phyloP scores from a whole-genome alignment of 2,888 invertebrate genomes.

The Steinernema scapterisci region DNA sequence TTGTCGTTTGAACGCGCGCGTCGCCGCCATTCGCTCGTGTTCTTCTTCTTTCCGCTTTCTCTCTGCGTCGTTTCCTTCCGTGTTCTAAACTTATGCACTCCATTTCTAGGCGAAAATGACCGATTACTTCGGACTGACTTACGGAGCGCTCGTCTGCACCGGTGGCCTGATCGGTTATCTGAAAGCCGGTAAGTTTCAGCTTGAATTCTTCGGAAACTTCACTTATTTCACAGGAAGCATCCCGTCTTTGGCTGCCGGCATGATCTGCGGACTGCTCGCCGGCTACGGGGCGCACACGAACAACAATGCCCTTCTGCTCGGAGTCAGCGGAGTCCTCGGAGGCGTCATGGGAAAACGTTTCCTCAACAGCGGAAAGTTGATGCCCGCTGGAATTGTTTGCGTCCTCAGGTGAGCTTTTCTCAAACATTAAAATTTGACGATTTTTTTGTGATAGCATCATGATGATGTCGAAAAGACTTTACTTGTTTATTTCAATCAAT shows the following conservation, averaged over 20 bases:
- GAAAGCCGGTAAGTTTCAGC: conserved; percentile 37
- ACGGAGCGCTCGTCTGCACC: conserved; percentile 40
- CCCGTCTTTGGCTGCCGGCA: conserved; percentile 43
- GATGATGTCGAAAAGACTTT: too few species aligned
- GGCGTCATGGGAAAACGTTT: conserved; percentile 42
- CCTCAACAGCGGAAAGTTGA: conserved; percentile 43
- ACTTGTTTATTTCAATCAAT: too few species aligned
- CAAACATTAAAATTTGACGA: too few species aligned
- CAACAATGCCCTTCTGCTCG: conserved; percentile 36
- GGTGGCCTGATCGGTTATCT: conserved; percentile 46
- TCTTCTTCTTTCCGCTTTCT: neutral
- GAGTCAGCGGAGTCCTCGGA: conserved; percentile 31
- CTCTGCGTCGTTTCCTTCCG: neutral
- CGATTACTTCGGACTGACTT: conserved; percentile 42
- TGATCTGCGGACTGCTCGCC: conserved; percentile 38
- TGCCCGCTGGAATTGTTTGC: conserved; percentile 46
- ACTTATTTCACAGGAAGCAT: conserved; percentile 33
- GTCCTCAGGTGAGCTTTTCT: conserved; percentile 34
- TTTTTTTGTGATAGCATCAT: too few species aligned
- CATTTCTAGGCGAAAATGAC: neutral
- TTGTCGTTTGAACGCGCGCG: neutral
- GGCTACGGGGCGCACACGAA: conserved; percentile 38
- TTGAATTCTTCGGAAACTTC: neutral
- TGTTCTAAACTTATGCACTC: neutral
- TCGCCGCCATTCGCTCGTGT: neutral